Base-by-base conservation (phyloP, 2,888 invertebrate species). In the Hofmannophila pseudospretella region DNA sequence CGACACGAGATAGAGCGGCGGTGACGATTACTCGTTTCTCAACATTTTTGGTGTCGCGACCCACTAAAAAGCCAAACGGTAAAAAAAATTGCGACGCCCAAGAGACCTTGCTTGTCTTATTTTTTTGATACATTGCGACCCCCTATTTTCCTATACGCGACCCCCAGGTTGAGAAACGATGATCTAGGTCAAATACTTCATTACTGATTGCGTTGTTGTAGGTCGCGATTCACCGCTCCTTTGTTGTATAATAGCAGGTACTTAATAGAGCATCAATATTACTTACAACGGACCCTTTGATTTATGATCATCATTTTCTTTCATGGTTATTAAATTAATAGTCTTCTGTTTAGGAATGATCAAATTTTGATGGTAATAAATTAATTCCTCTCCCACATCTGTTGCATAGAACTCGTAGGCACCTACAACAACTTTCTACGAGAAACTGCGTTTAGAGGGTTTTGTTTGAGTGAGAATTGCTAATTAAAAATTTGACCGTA, bases 161-260 rank as follows among this genome's bases (percentile, higher is more conserved):
- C n/a, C n/a, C n/a, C n/a, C n/a, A n/a, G n/a, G n/a, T n/a, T n/a
- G n/a, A n/a, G n/a, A n/a, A n/a, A 54, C 57, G 57, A 41, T 44
- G 47, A 72, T 67, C 60, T 72, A 45, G 73, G 71, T 69, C 66
- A 69, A 58, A 58, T 47, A 59, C 54, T 58, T 56, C 49, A 57
- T 52, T 54, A 50, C 41, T 39, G 45, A 51, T 58, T 58, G 51
- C 51, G 45, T 43, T 40, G 47, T 44, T 36, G 45, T 37, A 39
- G 42, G 47, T 45, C 47, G 49, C 44, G 42, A 41, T 40, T 40
- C 45, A 38, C 35, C 42, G 49, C 44, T 40, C 40, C 40, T 44
- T 49, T 48, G 46, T 54, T 51, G 44, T 48, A 53, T 54, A 61
- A 58, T 47, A 38, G 41, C 36, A 34, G 39, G 42, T 33, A n/a